phyloP scores from a whole-genome alignment of 2,113 vertebrate genomes.

The Aramus guarauna region DNA sequence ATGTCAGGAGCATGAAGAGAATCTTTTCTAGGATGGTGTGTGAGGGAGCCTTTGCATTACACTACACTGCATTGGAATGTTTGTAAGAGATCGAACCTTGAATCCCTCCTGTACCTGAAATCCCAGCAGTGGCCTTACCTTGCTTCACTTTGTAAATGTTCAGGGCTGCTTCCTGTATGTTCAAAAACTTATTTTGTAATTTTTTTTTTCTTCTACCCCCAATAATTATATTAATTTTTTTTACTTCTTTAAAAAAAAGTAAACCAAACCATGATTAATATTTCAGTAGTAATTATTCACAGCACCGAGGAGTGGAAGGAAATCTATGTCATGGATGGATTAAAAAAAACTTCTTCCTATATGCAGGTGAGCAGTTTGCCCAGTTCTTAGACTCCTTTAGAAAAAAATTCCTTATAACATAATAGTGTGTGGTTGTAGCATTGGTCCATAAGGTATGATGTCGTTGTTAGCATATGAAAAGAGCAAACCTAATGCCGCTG shows the following conservation, averaged over 20 bases:
- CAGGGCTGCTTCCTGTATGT: neutral
- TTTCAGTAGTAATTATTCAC: neutral
- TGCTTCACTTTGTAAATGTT: neutral
- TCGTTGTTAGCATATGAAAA: neutral
- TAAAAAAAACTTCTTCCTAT: neutral
- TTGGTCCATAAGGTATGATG: neutral
- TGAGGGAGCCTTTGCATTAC: neutral
- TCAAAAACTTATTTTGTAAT: neutral
- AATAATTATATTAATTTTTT: neutral
- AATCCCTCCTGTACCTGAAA: neutral
- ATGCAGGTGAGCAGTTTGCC: neutral
- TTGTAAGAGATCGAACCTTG: neutral
- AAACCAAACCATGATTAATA: neutral
- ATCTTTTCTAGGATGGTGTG: conserved; percentile 2
- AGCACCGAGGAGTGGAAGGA: neutral
- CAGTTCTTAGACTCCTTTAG: neutral
- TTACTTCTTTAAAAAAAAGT: neutral
- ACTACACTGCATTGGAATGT: neutral
- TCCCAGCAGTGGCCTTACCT: neutral
- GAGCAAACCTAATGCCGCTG: neutral
- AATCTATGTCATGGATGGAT: neutral
- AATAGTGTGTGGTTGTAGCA: neutral
- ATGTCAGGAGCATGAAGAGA: conserved; percentile 6
- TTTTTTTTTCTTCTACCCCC: neutral
- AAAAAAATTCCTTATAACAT: neutral